phyloP scores from a whole-genome alignment of 2,888 invertebrate species.

The Automeris io region DNA sequence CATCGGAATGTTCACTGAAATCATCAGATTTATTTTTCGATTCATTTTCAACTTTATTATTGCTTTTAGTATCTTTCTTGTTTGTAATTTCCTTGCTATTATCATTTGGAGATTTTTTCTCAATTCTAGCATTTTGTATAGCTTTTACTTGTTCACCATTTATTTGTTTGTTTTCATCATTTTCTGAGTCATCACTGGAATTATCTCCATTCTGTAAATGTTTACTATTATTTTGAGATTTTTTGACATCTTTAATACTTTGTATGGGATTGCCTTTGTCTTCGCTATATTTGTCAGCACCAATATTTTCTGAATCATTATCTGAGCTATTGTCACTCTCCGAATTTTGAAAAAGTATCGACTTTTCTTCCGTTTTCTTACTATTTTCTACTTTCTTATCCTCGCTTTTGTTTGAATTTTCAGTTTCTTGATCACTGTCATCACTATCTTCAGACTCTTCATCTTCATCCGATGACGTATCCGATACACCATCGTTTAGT shows the following conservation, averaged over 20 bases:
- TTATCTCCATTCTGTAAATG: constrained; percentile 10
- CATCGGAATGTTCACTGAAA: constrained; percentile 14
- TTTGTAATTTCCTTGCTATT: constrained; percentile 7
- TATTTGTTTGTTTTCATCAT: too few species aligned
- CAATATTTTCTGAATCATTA: constrained; percentile 13
- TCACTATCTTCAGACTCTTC: constrained; percentile 38
- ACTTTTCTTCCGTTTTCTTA: constrained; percentile 8
- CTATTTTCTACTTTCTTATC: constrained; percentile 6
- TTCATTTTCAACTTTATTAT: constrained; percentile 11
- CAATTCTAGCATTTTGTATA: constrained; percentile 2
- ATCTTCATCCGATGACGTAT: constrained; percentile 48
- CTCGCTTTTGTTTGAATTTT: constrained; percentile 12
- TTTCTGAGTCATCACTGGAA: too few species aligned
- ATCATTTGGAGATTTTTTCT: constrained; percentile 8
- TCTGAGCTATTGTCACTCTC: constrained; percentile 13
- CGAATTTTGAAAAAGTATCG: constrained; percentile 5
- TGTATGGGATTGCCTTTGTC: constrained; percentile 4
- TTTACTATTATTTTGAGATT: constrained; percentile 5
- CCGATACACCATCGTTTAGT: constrained; percentile 59
- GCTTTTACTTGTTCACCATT: constrained; percentile 6
- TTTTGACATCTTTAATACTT: constrained; percentile 1
- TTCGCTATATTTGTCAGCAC: constrained; percentile 12
- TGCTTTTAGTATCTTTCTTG: constrained; percentile 10
- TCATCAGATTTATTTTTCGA: constrained; percentile 11
- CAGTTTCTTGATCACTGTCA: constrained; percentile 16